These are phyloP conservation scores for Augochlora pura DNA, from an alignment of 1,140 invertebrate genomes.

Conservation along the genomic window DNA sequence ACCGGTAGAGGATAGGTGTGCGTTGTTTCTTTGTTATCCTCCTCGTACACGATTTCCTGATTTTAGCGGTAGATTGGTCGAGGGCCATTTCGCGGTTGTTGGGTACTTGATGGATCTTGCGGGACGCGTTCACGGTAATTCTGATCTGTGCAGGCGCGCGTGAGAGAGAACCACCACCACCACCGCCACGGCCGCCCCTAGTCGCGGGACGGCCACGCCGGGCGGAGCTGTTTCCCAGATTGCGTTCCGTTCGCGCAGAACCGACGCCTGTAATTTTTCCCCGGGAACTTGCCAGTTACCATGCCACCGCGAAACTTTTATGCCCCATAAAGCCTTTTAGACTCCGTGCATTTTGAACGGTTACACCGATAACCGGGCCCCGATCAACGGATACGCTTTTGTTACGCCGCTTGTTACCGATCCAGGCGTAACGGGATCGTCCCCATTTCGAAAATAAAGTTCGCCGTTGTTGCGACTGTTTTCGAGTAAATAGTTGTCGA, in stretches of 20 bases:
- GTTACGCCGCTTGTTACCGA: too few relatives aligned
- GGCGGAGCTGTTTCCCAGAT: constrained; percentile 8
- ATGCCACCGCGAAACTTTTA: constrained; percentile 18
- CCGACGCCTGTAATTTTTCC: constrained; percentile 28
- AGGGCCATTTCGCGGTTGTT: constrained; percentile 60
- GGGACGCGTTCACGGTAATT: constrained; percentile 45
- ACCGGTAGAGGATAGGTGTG: constrained; percentile 14
- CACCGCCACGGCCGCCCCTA: too few relatives aligned
- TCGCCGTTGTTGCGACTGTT: too few relatives aligned
- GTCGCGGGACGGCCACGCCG: neutral
- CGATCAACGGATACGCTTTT: neutral
- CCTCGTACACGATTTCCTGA: constrained; percentile 48
- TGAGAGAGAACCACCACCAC: neutral
- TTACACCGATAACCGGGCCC: neutral
- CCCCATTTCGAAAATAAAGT: too few relatives aligned
- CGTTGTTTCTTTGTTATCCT: constrained; percentile 44
- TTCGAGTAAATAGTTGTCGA: too few relatives aligned
- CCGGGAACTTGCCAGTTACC: neutral
- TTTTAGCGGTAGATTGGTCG: constrained; percentile 60
- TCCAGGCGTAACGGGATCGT: too few relatives aligned
- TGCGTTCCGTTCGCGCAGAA: constrained; percentile 8
- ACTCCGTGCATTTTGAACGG: constrained; percentile 19
- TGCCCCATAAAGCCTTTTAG: constrained; percentile 23
- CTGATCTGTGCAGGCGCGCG: neutral
- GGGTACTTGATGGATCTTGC: constrained; percentile 62